Percentiles rank a stretch among this genome's conserved stretches.
Evolutionary conservation across 1,140 invertebrate genomes (phyloP).

Genomic region (Batillaria attramentaria): DNA sequence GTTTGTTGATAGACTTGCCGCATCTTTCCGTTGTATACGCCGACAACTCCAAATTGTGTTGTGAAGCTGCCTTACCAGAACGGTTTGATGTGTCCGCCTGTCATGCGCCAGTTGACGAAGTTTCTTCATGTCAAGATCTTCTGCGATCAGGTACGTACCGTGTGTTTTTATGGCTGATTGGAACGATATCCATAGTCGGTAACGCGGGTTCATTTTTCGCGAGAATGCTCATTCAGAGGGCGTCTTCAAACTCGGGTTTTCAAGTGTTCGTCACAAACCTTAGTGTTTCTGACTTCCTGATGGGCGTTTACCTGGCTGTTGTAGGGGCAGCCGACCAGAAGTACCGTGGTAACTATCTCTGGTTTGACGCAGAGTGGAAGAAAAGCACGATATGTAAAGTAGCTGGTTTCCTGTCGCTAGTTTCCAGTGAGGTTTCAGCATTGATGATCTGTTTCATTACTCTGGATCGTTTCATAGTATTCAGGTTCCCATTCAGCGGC

Average conservation of each 20-base stretch:
- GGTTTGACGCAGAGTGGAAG: slow-evolving; percentile 48
- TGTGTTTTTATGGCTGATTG: slow-evolving; percentile 44
- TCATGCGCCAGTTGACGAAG: slow-evolving; percentile 31
- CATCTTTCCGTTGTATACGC: slow-evolving; percentile 37
- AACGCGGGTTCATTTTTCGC: slow-evolving; percentile 42
- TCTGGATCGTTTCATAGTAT: slow-evolving; percentile 52
- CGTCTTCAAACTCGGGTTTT: no score
- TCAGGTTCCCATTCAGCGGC: slow-evolving; percentile 58
- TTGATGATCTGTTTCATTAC: slow-evolving; percentile 51
- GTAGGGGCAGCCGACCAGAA: slow-evolving; percentile 53
- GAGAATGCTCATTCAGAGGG: neutral
- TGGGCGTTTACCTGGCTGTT: slow-evolving; percentile 61
- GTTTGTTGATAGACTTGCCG: slow-evolving; percentile 33
- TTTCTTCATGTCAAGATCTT: slow-evolving; percentile 47
- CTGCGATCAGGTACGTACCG: slow-evolving; percentile 31
- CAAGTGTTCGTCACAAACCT: slow-evolving; percentile 45
- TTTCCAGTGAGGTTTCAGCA: slow-evolving; percentile 55
- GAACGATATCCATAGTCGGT: slow-evolving; percentile 35
- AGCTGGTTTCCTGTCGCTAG: slow-evolving; percentile 53
- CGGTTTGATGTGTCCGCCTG: slow-evolving; percentile 31
- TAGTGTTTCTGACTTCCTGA: slow-evolving; percentile 56
- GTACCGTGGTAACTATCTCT: slow-evolving; percentile 53
- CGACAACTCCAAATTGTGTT: slow-evolving; percentile 42
- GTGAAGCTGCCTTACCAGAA: slow-evolving; percentile 16
- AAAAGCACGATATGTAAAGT: slow-evolving; percentile 45